Evolutionary conservation across 2,888 invertebrate genomes (phyloP).

Genomic region (Melinopterus prodromus): DNA sequence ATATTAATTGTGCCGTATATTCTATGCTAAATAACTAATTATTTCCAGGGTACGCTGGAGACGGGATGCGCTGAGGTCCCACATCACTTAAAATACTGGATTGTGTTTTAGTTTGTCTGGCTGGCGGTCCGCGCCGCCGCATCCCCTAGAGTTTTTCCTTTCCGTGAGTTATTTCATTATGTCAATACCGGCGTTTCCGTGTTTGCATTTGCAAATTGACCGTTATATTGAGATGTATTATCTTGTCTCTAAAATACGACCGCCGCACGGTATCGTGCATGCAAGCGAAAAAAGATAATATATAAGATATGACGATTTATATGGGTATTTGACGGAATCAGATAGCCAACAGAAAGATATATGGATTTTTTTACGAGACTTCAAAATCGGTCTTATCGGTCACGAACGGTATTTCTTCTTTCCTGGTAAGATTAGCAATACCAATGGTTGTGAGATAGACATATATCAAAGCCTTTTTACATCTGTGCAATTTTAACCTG

Average conservation of each 20-base stretch:
- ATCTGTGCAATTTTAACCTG: too few relatives aligned
- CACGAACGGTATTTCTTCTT: too few relatives aligned
- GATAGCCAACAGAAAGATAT: too few relatives aligned
- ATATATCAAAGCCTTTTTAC: too few relatives aligned
- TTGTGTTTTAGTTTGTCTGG: constrained; percentile 50
- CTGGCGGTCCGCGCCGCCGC: constrained; percentile 31
- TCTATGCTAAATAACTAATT: constrained; percentile 56
- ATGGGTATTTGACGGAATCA: too few relatives aligned
- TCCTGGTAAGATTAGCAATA: too few relatives aligned
- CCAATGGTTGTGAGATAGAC: too few relatives aligned
- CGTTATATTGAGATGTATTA: constrained; percentile 14
- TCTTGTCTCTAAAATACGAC: not conserved
- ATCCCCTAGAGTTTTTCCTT: constrained; percentile 39
- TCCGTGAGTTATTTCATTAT: constrained; percentile 38
- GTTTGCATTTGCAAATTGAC: constrained; percentile 38
- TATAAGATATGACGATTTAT: too few relatives aligned
- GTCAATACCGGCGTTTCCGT: constrained; percentile 34
- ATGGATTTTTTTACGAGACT: too few relatives aligned
- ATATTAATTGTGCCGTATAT: constrained; percentile 54
- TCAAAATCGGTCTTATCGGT: too few relatives aligned
- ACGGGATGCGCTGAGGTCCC: constrained; percentile 49
- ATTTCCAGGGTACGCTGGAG: constrained; percentile 52
- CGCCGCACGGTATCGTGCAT: not conserved
- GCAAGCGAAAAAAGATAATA: not conserved
- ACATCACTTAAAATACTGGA: constrained; percentile 54